Base-by-base conservation (phyloP, 2,888 invertebrate genomes). In the Catocala fraxini region DNA sequence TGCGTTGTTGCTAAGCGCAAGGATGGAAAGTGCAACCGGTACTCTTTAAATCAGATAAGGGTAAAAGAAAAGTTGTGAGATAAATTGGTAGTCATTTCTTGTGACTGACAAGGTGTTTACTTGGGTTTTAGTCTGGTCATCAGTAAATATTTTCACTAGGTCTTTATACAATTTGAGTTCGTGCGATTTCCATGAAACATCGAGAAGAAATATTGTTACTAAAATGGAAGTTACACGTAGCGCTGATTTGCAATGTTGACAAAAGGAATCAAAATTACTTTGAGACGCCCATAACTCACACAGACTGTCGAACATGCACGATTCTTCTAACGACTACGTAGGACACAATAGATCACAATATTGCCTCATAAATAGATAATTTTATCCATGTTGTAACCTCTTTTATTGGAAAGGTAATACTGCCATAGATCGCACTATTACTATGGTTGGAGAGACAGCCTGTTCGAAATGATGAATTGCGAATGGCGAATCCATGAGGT, bases 381-480 rank as follows among this genome's bases (percentile, higher is more conserved):
- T n/a, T n/a, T 53, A 62, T 65, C 59, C 52, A 56, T 63, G 59
- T 46, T 55, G 65, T 71, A 71, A 68, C 59, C 12, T 58, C 39
- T 46, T 59, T 71, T 58, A 63, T 68, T 65, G 60, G 70, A 75
- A 79, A 70, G 73, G 73, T 75, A 73, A 72, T 78, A 69, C 74
- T 75, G 70, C 65, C 70, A 73, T 75, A 67, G 70, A 67, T 73
- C 69, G 73, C 70, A 78, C 72, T 73, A 80, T 79, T 77, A 79
- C 75, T 56, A 73, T 68, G 70, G 66, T 71, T 65, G 83, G 81
- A 84, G 86, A 84, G 86, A 82, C 84, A 83, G 86, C 79, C 76
- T 80, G 82, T 81, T 83, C 84, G 82, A 88, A 87, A 92, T 89
- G 89, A 92, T 91, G 89, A 91, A 93, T 91, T 86, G 91, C 88